A percentile compares a stretch with the other conserved stretches of the same genome.
Conservation (phyloP, 2,797 vertebrate genomes). For the Oryzias sinensis region DNA sequence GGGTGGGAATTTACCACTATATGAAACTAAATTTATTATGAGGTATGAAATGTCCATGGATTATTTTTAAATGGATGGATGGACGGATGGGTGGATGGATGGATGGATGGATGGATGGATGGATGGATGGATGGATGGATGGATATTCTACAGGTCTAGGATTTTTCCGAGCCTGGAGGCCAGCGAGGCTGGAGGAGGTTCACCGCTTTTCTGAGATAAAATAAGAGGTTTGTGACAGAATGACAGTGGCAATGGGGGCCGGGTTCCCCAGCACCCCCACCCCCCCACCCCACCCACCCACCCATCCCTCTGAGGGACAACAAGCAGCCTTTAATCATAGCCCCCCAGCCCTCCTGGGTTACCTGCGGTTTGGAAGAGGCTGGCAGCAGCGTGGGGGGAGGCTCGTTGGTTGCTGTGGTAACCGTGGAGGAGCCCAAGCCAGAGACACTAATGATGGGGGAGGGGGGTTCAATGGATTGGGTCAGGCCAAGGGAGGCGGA, state of each 20-base stretch:
- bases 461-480: constrained; percentile 59
- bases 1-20: too few relatives aligned
- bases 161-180: constrained; percentile 15
- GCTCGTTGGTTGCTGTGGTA: constrained; percentile 81
- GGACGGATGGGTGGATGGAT: too few relatives aligned
- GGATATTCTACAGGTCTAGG: too few relatives aligned
- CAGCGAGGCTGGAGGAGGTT: constrained; percentile 26
- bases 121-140: too few relatives aligned
- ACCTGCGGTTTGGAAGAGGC: constrained; percentile 87
- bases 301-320: constrained; percentile 40
- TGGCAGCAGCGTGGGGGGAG: constrained; percentile 81
- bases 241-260: constrained; percentile 53
- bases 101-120: too few relatives aligned
- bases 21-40: too few relatives aligned
- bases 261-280: neutral
- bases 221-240: constrained; percentile 48
- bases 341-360: constrained; percentile 49
- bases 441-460: constrained; percentile 60
- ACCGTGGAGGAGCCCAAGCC: constrained; percentile 75
- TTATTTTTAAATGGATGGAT: too few relatives aligned
- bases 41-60: too few relatives aligned
- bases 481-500: constrained; percentile 53
- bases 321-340: constrained; percentile 53
- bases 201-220: constrained; percentile 56
- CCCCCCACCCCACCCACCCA: too few relatives aligned